Base-by-base conservation (phyloP, 2,797 vertebrate genomes). In the Simalia tracyae region DNA sequence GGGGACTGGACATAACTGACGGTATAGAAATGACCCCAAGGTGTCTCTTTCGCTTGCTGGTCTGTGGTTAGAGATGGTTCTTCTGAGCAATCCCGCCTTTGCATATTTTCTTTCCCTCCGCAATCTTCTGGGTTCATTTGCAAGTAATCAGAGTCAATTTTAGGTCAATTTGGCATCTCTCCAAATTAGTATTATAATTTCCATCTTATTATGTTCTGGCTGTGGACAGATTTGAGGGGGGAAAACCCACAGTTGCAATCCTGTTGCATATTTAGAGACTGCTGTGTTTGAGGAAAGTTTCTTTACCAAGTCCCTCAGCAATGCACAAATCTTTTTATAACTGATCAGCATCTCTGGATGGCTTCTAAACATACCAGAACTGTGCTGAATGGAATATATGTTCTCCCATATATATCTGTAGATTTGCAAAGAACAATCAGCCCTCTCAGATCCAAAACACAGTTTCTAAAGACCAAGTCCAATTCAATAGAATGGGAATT, bases 161-260 rank as follows among this genome's bases (percentile, higher is more conserved):
- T 31, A 9, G 57, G 84, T 90, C 91, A 92, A 56, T 42, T 59
- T 86, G 88, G 84, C 92, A 76, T 12, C 14, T 36, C 28, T 90
- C 88, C 64, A 90, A 92, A 92, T 87, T 54, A 86, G n/a, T 54
- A 28, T 92, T 86, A 36, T 90, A 76, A 92, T 90, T 86, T 76
- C 88, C 22, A 56, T 26, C 42, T 36, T 68, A 56, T 36, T 61
- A 92, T 72, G 54, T 72, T 72, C 56, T 36, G 64, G 42, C 64
- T 72, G 28, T n/a, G 57, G 19, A 12, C 8, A 12, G 42, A 24
- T 66, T 22, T 59, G 26, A 14, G 31, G 5, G 6, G 12, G 31
- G 1, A 0, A 5, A 5, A 31, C 31, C 46, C 6, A 8, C 24
- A 7, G 66, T 54, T 42, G 36, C 7, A 6, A 17, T 56, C 88